Percentiles rank a stretch among this genome's conserved stretches.
Evolutionary conservation across 2,113 vertebrate species (phyloP).

Genomic region (Gobiocypris rarus): DNA sequence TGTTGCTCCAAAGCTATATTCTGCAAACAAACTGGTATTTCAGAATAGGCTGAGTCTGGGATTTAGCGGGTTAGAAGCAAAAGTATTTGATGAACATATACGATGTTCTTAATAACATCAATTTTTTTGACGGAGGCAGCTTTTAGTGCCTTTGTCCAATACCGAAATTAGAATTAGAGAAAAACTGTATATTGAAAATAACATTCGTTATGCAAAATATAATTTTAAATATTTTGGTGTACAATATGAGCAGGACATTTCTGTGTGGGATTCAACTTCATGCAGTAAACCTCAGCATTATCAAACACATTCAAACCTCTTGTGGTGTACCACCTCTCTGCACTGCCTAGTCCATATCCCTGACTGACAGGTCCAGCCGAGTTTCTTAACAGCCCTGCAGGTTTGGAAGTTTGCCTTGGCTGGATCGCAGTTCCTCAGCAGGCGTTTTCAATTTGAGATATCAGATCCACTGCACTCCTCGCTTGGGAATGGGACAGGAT

Average conservation of each 20-base stretch:
- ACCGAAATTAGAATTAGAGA: too few species aligned
- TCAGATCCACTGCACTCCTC: slow-evolving; percentile 32
- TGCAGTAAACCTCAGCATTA: slow-evolving; percentile 3
- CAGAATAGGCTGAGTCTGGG: too few species aligned
- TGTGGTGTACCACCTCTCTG: neutral
- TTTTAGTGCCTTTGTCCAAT: too few species aligned
- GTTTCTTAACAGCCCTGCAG: slow-evolving; percentile 3
- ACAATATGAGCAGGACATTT: neutral
- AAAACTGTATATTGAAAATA: too few species aligned
- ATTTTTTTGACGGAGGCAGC: too few species aligned
- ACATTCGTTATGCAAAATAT: too few species aligned
- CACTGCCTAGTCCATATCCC: neutral
- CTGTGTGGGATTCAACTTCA: neutral
- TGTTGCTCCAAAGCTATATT: neutral
- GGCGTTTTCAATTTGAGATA: slow-evolving; percentile 25
- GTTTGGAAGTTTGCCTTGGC: neutral
- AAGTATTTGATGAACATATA: too few species aligned
- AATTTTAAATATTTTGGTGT: neutral
- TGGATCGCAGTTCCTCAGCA: slow-evolving; percentile 14
- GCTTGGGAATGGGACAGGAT: neutral
- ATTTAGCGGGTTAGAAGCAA: too few species aligned
- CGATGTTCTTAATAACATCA: too few species aligned
- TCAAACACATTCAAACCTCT: neutral
- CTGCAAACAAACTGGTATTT: too few species aligned
- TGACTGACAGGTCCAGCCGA: neutral